A percentile compares a stretch with the other conserved stretches of the same genome.
Conservation (phyloP, 2,797 vertebrate genomes). For the Limosa lapponica region DNA sequence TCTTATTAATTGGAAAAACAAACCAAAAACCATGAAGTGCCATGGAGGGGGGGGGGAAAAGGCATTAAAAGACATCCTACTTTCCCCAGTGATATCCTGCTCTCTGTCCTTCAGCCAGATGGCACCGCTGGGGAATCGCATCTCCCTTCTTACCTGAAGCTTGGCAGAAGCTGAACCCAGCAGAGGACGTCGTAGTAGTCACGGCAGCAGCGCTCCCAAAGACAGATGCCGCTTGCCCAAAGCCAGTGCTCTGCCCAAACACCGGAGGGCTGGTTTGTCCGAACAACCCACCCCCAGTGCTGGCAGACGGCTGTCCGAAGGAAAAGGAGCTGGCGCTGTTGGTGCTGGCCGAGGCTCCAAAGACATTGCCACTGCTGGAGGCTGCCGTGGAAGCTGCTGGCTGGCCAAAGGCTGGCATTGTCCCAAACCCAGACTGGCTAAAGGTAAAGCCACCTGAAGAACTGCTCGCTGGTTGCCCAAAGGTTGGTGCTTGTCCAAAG, state of each 20-base stretch:
- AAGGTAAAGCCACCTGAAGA: constrained; percentile 77
- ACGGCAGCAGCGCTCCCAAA: constrained; percentile 86
- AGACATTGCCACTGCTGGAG: constrained; percentile 78
- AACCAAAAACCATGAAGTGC: not conserved
- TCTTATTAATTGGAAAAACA: not conserved
- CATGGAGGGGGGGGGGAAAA: rapidly evolving
- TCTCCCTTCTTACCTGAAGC: constrained; percentile 83
- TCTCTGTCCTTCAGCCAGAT: not conserved
- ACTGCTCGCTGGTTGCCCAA: constrained; percentile 75
- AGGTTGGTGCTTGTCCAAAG: constrained; percentile 83
- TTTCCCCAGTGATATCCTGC: not conserved
- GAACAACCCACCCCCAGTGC: constrained; percentile 79
- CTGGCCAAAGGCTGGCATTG: constrained; percentile 81
- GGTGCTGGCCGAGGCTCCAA: constrained; percentile 78
- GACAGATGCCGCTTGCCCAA: constrained; percentile 83
- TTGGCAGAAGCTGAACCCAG: constrained; percentile 92
- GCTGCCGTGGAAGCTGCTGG: constrained; percentile 72
- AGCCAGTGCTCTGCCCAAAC: constrained; percentile 88
- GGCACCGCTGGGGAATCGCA: not conserved
- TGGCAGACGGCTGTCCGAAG: constrained; percentile 80
- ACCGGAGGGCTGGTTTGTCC: constrained; percentile 81
- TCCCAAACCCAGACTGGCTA: constrained; percentile 77
- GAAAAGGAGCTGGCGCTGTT: constrained; percentile 85
- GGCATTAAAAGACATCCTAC: not conserved
- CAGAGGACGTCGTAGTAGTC: constrained; percentile 85